A percentile compares a stretch with the other conserved stretches of the same genome.
phyloP scores from a whole-genome alignment of 2,888 invertebrate genomes.

The Leucania comma region DNA sequence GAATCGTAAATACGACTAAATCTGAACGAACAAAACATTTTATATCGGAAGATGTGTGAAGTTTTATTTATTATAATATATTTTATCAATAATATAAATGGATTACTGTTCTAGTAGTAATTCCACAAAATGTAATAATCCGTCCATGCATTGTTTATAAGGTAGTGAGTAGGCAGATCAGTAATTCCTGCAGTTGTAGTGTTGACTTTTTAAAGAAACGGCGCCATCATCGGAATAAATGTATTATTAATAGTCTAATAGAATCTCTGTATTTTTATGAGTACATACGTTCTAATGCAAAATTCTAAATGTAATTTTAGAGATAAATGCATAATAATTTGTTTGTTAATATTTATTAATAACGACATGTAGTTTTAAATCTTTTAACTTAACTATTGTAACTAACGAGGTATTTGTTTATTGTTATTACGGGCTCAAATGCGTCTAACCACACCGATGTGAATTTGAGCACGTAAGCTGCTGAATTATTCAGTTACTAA shows the following conservation, averaged over 20 bases:
- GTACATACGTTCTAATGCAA: conserved; percentile 66
- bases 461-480: conserved; percentile 75
- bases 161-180: conserved; percentile 46
- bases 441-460: conserved; percentile 58
- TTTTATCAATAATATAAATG: conserved; percentile 41
- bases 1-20: conserved; percentile 26
- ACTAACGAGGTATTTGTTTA: conserved; percentile 84
- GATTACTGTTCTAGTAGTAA: conserved; percentile 33
- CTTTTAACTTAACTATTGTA: conserved; percentile 80
- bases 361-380: conserved; percentile 78
- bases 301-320: conserved; percentile 65
- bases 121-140: conserved; percentile 45
- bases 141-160: conserved; percentile 53
- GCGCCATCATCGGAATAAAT: conserved; percentile 56
- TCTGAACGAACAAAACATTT: conserved; percentile 53
- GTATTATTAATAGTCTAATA: conserved; percentile 57
- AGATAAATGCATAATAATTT: conserved; percentile 80
- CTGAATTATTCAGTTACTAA: conserved; percentile 86
- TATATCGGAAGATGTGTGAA: conserved; percentile 39
- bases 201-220: conserved; percentile 44
- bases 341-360: conserved; percentile 90
- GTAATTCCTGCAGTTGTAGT: conserved; percentile 45
- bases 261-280: conserved; percentile 65
- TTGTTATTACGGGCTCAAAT: conserved; percentile 82
- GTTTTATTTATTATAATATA: conserved; percentile 50